A percentile compares a stretch with the other conserved stretches of the same genome.
Evolutionary conservation across 92 coral and sea anemone species (phyloP).

Genomic region (Pocillopora meandrina): DNA sequence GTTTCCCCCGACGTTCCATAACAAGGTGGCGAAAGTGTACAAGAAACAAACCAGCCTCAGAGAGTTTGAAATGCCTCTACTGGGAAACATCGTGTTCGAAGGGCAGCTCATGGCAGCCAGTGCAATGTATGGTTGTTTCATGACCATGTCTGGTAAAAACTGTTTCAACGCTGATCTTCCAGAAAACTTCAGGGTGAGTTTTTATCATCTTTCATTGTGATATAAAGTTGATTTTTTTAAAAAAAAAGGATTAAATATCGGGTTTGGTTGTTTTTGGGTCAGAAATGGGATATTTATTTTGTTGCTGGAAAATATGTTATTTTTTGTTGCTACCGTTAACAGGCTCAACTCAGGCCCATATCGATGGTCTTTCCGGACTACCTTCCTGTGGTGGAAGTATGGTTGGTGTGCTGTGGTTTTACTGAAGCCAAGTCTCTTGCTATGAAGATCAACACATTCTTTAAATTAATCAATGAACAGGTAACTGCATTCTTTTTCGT

Average conservation of each 20-base stretch:
- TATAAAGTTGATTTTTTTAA: too few relatives aligned
- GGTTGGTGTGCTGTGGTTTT: slow-evolving; percentile 86
- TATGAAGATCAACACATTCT: slow-evolving; percentile 80
- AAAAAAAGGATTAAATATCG: too few relatives aligned
- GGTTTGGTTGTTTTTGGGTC: not conserved
- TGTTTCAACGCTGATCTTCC: slow-evolving; percentile 63
- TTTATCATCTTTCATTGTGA: not conserved
- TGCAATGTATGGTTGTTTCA: slow-evolving; percentile 87
- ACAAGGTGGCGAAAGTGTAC: slow-evolving; percentile 16
- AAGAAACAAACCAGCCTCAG: slow-evolving; percentile 26
- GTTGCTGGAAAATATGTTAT: not conserved
- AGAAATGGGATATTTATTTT: not conserved
- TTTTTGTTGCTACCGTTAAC: not conserved
- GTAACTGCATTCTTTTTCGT: slow-evolving; percentile 17
- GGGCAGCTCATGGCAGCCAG: slow-evolving; percentile 74
- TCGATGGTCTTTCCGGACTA: slow-evolving; percentile 83
- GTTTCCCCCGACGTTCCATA: slow-evolving; percentile 54
- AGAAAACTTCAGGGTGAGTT: slow-evolving; percentile 83
- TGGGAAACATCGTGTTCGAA: slow-evolving; percentile 75
- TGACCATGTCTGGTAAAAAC: slow-evolving; percentile 80
- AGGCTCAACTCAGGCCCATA: slow-evolving; percentile 82
- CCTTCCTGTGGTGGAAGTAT: slow-evolving; percentile 74
- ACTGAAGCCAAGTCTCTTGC: slow-evolving; percentile 81
- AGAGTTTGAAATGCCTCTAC: slow-evolving; percentile 66
- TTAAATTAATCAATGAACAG: slow-evolving; percentile 81